Percentiles rank a stretch among this genome's conserved stretches.
Evolutionary conservation across 2,797 vertebrate genomes (phyloP).

Genomic region (Spinus pinus): DNA sequence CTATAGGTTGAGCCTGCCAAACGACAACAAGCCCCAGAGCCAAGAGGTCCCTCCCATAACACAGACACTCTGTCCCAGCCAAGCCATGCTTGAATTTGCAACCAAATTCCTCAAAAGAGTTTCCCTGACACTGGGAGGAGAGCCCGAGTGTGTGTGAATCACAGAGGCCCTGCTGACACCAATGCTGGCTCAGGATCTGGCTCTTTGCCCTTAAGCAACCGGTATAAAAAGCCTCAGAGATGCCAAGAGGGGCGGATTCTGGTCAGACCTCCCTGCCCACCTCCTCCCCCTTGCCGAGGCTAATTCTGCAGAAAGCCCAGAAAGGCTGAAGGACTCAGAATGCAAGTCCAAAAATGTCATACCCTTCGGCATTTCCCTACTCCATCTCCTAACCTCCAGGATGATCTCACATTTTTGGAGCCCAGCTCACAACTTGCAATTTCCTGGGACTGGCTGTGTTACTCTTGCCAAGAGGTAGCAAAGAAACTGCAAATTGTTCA

Average conservation of each 20-base stretch:
- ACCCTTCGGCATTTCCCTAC: neutral
- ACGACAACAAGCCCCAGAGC: neutral
- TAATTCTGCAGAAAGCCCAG: neutral
- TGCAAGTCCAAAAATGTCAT: neutral
- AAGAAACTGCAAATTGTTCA: neutral
- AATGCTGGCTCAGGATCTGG: neutral
- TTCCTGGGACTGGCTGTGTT: neutral
- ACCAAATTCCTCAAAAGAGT: constrained; percentile 33
- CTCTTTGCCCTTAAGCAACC: constrained; percentile 14
- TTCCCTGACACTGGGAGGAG: neutral
- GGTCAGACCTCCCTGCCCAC: constrained; percentile 13
- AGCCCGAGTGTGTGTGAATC: neutral
- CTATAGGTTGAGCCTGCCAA: neutral
- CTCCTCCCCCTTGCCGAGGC: neutral
- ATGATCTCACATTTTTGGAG: constrained; percentile 17
- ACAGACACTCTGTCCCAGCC: neutral
- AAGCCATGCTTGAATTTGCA: neutral
- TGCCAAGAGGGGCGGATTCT: neutral
- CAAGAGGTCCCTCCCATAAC: neutral
- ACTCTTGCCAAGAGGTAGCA: neutral
- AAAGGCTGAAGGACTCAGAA: neutral
- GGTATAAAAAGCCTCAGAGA: neutral
- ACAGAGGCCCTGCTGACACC: constrained; percentile 2
- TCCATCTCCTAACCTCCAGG: neutral
- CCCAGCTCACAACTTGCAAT: neutral